A percentile compares a stretch with the other conserved stretches of the same genome.
Evolutionary conservation across 1,140 invertebrate species (phyloP).

Genomic region (Diabrotica undecimpunctata): DNA sequence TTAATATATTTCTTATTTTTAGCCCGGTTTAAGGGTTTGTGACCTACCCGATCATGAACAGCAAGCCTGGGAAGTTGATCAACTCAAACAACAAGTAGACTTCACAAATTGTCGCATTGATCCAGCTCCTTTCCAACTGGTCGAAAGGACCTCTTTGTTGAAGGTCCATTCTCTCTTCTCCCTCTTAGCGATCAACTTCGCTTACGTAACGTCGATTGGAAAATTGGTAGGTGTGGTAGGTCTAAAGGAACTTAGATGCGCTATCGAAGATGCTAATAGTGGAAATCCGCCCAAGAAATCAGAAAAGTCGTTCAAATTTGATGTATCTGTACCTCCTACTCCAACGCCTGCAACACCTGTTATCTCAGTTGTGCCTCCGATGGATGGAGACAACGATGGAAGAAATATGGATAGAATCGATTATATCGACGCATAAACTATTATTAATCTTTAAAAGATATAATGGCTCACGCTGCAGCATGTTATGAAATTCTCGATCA

Average conservation of each 20-base stretch:
- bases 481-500: too few species aligned
- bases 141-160: conserved; percentile 89
- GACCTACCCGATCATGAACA: conserved; percentile 90
- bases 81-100: conserved; percentile 79
- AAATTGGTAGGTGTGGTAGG: conserved; percentile 91
- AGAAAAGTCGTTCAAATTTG: neutral
- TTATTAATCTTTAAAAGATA: too few species aligned
- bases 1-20: neutral
- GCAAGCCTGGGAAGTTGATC: conserved; percentile 84
- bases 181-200: conserved; percentile 91
- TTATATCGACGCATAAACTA: neutral
- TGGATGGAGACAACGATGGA: neutral
- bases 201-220: conserved; percentile 96
- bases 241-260: conserved; percentile 87
- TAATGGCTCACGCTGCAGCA: too few species aligned
- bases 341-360: neutral
- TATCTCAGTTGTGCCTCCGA: neutral
- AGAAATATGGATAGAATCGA: neutral
- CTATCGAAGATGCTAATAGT: conserved; percentile 78
- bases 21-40: conserved; percentile 21
- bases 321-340: neutral
- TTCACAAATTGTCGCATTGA: conserved; percentile 89
- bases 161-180: conserved; percentile 95
- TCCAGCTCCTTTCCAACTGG: conserved; percentile 95
- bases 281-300: conserved; percentile 27